Evolutionary conservation across 2,888 invertebrate species (phyloP).

Genomic region (Troglohyphantes excavatus): DNA sequence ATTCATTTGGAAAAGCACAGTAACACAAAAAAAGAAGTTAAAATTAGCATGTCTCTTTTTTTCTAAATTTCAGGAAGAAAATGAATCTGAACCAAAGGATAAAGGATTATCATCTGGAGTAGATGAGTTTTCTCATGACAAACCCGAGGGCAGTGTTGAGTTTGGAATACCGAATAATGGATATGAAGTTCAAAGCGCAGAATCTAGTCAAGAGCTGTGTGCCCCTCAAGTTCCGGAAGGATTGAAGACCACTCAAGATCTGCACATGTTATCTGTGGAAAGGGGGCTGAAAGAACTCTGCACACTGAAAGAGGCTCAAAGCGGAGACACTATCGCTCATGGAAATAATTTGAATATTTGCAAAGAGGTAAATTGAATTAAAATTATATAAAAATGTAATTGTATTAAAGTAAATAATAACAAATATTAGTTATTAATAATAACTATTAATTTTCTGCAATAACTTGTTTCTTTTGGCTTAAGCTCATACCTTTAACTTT

Average conservation of each 20-base stretch:
- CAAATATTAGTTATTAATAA: no score
- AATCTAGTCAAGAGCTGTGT: neutral
- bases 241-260: neutral
- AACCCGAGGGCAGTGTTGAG: neutral
- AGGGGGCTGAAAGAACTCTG: neutral
- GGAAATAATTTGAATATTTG: neutral
- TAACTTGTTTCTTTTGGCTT: no score
- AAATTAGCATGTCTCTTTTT: neutral
- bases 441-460: no score
- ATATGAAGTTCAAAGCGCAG: neutral
- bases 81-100: neutral
- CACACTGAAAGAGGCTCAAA: neutral
- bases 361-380: neutral
- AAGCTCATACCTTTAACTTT: no score
- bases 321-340: neutral
- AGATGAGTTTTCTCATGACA: neutral
- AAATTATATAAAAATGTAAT: no score
- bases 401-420: no score
- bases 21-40: no score
- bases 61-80: slow-evolving; percentile 5
- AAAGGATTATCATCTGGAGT: neutral
- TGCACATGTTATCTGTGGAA: neutral
- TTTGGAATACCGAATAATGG: neutral
- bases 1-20: no score
- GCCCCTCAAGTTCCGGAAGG: neutral